These are phyloP conservation scores for Cephus pulcher DNA, from an alignment of 2,888 invertebrate species.

Conservation along the genomic window DNA sequence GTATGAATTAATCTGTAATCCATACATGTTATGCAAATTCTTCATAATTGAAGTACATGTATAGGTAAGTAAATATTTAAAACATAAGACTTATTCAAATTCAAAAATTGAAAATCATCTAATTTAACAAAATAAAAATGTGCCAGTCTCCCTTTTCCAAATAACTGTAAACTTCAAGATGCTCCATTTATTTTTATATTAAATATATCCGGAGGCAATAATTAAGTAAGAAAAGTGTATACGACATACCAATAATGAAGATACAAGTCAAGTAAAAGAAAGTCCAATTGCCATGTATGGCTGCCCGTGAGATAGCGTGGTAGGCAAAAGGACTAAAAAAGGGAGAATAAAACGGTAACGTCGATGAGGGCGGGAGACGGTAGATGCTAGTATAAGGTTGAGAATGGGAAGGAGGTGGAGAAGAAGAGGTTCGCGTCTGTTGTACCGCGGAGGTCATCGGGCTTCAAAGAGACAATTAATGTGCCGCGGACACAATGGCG, in stretches of 20 bases:
- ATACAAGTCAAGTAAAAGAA: background rate
- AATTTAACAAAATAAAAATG: background rate
- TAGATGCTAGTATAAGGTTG: constrained; percentile 8
- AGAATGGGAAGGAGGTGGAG: constrained; percentile 20
- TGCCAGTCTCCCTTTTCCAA: background rate
- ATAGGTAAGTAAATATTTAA: no score
- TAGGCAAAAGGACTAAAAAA: constrained; percentile 7
- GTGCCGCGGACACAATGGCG: constrained; percentile 57
- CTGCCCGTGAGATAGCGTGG: background rate
- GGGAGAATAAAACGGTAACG: constrained; percentile 12
- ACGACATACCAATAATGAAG: background rate
- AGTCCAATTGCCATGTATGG: background rate
- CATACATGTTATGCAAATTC: background rate
- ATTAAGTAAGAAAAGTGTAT: background rate
- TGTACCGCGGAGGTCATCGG: constrained; percentile 54
- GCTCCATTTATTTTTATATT: background rate
- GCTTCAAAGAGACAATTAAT: constrained; percentile 62
- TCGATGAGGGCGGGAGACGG: constrained; percentile 7
- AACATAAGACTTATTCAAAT: background rate
- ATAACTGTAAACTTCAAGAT: background rate
- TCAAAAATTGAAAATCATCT: background rate
- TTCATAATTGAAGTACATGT: no score
- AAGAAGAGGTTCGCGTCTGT: constrained; percentile 30
- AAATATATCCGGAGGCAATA: background rate
- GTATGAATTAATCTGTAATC: background rate